Base-by-base conservation (phyloP, 2,797 vertebrate species). In the Urosaurus nigricauda region DNA sequence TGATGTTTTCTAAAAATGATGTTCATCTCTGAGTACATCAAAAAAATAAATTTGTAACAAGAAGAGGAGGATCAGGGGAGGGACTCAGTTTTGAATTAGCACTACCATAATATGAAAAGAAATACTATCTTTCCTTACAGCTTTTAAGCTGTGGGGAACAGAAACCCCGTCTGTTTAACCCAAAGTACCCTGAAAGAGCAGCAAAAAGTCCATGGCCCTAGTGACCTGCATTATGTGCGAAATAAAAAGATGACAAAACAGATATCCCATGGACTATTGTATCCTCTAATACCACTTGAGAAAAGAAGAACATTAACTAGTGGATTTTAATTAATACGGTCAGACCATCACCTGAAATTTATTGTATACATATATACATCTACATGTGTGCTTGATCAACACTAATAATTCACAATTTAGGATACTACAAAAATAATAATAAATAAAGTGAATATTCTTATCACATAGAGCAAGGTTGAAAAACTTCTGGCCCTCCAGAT, bases 191-290 rank as follows among this genome's bases (percentile, higher is more conserved):
- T 93, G 79, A 79, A 94, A 79, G 82, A 91, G 43, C 93, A 93
- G 90, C 90, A 93, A 92, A 93, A 91, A 82, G 56, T 75, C 88
- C 91, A 79, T 88, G 78, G 63, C 65, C 89, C 85, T 92, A 80
- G 87, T 9, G 6, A 84, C 63, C n/a, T 43, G 87, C 86, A 92
- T 95, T 86, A 92, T 87, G 87, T 94, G 87, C 84, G 90, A 93
- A 78, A 88, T 91, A 93, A 94, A 65, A 86, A 90, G 92, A 92
- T 92, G 86, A 89, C 81, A 93, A 93, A 91, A 94, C 92, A 92
- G 87, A 92, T 91, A 94, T 90, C 79, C 89, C 43, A 60, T 71
- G 53, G 63, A 47, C 35, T 21, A 37, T 91, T 88, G 51, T 88
- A 88, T 92, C 85, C 90, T 86, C 79, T 91, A 94, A 92, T 83